phyloP scores from a whole-genome alignment of 2,797 vertebrate species.

The Rhinella marina region DNA sequence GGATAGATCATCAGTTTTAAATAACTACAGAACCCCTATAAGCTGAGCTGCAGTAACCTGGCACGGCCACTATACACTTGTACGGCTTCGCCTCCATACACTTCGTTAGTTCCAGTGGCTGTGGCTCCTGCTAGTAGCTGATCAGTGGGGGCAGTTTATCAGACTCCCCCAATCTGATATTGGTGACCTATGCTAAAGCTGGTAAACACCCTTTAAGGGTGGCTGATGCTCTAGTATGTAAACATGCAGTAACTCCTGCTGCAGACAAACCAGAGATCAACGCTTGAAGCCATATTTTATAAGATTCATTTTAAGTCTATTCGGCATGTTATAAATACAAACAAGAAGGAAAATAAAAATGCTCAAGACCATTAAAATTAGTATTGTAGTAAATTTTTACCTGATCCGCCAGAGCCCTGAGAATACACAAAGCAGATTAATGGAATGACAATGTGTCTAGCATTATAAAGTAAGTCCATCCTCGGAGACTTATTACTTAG shows the following conservation, averaged over 20 bases:
- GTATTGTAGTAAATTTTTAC: not conserved
- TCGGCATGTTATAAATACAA: not conserved
- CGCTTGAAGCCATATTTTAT: no score
- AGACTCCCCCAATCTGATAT: no score
- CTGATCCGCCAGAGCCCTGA: not conserved
- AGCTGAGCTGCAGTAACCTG: no score
- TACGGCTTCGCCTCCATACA: no score
- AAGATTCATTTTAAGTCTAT: no score
- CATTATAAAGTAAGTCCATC: not conserved
- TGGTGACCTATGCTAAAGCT: not conserved
- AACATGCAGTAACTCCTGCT: not conserved
- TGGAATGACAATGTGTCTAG: not conserved
- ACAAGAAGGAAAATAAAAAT: not conserved
- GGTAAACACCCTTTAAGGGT: not conserved
- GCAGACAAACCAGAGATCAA: not conserved
- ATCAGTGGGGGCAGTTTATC: not conserved
- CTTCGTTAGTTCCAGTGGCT: no score
- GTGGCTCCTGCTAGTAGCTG: not conserved
- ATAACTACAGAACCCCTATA: no score
- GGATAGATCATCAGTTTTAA: no score
- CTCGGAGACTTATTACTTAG: not conserved
- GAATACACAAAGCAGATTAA: not conserved
- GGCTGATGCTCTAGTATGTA: no score
- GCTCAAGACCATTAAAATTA: not conserved
- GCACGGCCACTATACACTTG: no score